These are phyloP conservation scores for human DNA, from an alignment of 2,113 vertebrate species.

Conservation along the genomic window DNA sequence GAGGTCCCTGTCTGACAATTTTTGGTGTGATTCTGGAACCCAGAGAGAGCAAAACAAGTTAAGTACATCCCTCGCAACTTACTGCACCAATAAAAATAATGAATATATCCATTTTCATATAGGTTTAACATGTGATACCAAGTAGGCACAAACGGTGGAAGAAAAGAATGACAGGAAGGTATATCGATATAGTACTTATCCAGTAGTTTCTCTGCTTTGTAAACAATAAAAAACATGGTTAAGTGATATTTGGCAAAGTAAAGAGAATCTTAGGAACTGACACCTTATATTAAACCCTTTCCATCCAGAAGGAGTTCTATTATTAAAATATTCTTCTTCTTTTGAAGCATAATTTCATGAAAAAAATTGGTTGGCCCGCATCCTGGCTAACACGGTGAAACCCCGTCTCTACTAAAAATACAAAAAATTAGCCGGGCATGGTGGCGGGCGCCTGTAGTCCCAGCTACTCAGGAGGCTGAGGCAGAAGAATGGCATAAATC, in stretches of 20 bases:
- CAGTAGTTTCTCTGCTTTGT: background rate
- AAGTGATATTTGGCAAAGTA: background rate
- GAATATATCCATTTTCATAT: background rate
- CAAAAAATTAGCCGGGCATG: no score
- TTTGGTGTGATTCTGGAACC: background rate
- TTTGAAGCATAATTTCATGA: conserved; percentile 25
- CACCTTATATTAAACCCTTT: background rate
- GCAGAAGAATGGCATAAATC: no score
- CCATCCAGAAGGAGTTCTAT: background rate
- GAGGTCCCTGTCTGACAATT: background rate
- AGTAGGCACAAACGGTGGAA: background rate
- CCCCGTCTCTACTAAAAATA: no score
- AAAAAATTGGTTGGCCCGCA: background rate
- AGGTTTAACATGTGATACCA: background rate
- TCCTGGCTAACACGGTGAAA: no score
- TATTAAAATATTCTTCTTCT: conserved; percentile 39
- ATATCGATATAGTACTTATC: background rate
- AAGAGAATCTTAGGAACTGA: background rate
- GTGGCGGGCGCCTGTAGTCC: no score
- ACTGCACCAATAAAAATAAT: background rate
- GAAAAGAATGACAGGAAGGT: background rate
- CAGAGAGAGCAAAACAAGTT: background rate
- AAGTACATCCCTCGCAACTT: background rate
- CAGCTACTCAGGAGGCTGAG: no score
- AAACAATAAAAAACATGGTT: background rate